Percentiles rank a stretch among this genome's conserved stretches.
Evolutionary conservation across 2,888 invertebrate species (phyloP).

Genomic region (Diabrotica balteata): DNA sequence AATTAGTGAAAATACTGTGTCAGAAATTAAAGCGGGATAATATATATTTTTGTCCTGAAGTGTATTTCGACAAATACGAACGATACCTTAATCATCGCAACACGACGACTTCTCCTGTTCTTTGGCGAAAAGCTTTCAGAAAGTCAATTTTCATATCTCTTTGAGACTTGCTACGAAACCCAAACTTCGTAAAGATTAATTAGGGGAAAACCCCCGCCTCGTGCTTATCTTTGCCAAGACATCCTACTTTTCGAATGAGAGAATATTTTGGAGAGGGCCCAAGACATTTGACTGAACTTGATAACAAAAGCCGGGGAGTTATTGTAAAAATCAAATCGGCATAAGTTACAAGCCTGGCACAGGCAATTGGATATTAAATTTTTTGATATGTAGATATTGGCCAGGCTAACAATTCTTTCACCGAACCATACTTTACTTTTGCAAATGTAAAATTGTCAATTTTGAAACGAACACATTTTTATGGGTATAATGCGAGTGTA

Average conservation of each 20-base stretch:
- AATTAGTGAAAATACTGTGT: too few relatives aligned
- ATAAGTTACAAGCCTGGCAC: too few relatives aligned
- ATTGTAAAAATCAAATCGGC: too few relatives aligned
- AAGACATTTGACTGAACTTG: slow-evolving; percentile 10
- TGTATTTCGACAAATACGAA: neutral
- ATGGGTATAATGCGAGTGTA: too few relatives aligned
- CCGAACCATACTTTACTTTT: too few relatives aligned
- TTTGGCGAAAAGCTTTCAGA: slow-evolving; percentile 39
- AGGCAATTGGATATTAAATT: too few relatives aligned
- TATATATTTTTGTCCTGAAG: neutral
- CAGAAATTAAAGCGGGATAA: too few relatives aligned
- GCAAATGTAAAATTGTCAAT: too few relatives aligned
- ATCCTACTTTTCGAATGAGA: slow-evolving; percentile 16
- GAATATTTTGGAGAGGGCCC: slow-evolving; percentile 8
- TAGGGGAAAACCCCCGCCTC: slow-evolving; percentile 39
- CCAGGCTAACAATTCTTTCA: too few relatives aligned
- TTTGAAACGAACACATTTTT: too few relatives aligned
- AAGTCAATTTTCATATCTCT: slow-evolving; percentile 49
- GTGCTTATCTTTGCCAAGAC: slow-evolving; percentile 38
- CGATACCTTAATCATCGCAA: slow-evolving; percentile 16
- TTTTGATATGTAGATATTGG: too few relatives aligned
- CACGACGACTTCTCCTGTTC: slow-evolving; percentile 20
- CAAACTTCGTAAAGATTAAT: slow-evolving; percentile 45
- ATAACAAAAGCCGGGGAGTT: slow-evolving; percentile 16
- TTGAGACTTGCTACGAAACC: slow-evolving; percentile 42